Conservation (phyloP, 2,113 vertebrate genomes). For the Hemicordylus capensis region DNA sequence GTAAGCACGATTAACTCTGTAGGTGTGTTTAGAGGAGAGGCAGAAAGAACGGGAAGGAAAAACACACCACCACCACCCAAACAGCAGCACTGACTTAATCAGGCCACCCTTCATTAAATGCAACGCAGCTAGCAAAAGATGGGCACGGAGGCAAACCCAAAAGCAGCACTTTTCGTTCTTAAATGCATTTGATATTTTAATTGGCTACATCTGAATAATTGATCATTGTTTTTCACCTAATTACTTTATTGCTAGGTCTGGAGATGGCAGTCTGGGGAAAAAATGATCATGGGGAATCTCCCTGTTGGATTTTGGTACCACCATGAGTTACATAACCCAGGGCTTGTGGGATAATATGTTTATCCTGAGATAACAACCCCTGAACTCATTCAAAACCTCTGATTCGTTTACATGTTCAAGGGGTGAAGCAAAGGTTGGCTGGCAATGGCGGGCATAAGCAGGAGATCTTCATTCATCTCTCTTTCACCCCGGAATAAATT, state of each 20-base stretch:
- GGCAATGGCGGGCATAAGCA: too few relatives aligned
- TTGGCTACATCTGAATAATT: background rate
- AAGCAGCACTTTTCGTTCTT: background rate
- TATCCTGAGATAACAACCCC: background rate
- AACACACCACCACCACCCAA: background rate
- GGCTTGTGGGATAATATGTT: background rate
- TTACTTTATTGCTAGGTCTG: background rate
- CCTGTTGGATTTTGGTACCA: background rate
- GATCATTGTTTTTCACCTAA: background rate
- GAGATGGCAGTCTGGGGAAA: background rate
- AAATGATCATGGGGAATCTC: background rate
- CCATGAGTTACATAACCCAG: background rate
- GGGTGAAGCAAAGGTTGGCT: background rate
- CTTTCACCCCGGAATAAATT: background rate
- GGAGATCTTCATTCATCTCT: background rate
- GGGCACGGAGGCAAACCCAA: background rate
- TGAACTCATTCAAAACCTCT: background rate
- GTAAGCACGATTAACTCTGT: constrained; percentile 18
- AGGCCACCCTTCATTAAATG: constrained; percentile 17
- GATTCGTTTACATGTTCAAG: background rate
- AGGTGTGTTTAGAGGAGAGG: constrained; percentile 13
- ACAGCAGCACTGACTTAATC: constrained; percentile 30
- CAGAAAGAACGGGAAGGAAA: background rate
- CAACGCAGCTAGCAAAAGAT: background rate
- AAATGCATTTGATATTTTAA: constrained; percentile 9